These are phyloP conservation scores for Mycteria americana DNA, from an alignment of 2,797 vertebrate species.

Conservation along the genomic window DNA sequence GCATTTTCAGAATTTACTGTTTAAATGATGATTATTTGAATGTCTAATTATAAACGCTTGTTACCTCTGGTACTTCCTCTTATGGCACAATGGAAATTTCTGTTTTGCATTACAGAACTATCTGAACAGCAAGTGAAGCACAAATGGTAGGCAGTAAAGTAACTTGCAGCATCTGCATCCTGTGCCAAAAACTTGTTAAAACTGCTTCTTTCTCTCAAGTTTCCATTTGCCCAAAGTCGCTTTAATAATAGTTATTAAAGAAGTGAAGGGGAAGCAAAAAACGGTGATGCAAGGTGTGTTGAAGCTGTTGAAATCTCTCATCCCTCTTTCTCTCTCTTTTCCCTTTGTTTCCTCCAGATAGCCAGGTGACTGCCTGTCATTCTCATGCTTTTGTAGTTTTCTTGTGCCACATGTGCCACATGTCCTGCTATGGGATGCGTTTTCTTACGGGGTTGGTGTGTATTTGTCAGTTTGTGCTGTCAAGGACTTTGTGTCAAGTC, in stretches of 20 bases:
- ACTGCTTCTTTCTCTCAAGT: slow-evolving; percentile 57
- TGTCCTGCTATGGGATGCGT: neutral
- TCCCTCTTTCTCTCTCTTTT: neutral
- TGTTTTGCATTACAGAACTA: neutral
- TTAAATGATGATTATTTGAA: neutral
- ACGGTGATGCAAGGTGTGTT: slow-evolving; percentile 9
- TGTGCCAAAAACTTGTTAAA: slow-evolving; percentile 61
- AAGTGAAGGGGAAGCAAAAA: slow-evolving; percentile 2
- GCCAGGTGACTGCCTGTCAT: neutral
- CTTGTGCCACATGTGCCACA: neutral
- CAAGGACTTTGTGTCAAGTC: slow-evolving; percentile 11
- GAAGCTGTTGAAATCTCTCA: slow-evolving; percentile 10
- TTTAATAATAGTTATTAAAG: slow-evolving; percentile 56
- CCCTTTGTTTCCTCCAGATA: neutral
- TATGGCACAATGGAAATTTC: neutral
- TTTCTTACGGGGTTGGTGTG: neutral
- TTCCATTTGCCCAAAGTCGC: slow-evolving; percentile 50
- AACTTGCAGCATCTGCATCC: neutral
- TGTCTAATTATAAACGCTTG: neutral
- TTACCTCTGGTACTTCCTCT: neutral
- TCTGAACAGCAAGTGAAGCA: neutral
- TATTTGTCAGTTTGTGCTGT: neutral
- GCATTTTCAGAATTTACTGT: neutral
- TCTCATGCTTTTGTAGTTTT: neutral
- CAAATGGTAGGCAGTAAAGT: neutral